phyloP scores from a whole-genome alignment of 2,888 invertebrate species.

The Operophtera brumata region DNA sequence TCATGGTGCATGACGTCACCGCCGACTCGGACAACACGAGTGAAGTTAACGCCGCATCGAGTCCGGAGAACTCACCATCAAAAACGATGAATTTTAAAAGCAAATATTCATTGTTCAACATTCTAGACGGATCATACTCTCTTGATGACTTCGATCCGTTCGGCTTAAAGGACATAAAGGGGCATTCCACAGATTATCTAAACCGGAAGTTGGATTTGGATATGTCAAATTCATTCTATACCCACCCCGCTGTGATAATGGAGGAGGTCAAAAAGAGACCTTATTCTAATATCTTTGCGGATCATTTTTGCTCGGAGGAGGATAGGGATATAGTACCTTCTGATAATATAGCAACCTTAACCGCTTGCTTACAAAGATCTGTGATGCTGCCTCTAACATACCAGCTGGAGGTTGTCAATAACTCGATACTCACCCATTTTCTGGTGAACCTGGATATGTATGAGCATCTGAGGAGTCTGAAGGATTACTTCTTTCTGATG shows the following conservation, averaged over 20 bases:
- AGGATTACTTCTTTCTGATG: conserved; percentile 88
- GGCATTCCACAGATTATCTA: conserved; percentile 54
- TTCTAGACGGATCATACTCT: conserved; percentile 74
- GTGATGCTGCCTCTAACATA: conserved; percentile 84
- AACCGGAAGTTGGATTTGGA: conserved; percentile 53
- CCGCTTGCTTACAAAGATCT: conserved; percentile 83
- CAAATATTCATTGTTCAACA: conserved; percentile 63
- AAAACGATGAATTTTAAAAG: conserved; percentile 42
- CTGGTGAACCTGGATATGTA: conserved; percentile 84
- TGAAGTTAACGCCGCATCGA: conserved; percentile 38
- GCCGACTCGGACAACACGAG: conserved; percentile 47
- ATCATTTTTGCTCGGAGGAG: conserved; percentile 47
- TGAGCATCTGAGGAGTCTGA: conserved; percentile 86
- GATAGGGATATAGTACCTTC: conserved; percentile 55
- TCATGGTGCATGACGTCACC: conserved; percentile 63
- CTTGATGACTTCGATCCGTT: conserved; percentile 72
- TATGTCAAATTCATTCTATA: conserved; percentile 55
- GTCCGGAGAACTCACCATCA: conserved; percentile 51
- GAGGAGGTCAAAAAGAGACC: conserved; percentile 70
- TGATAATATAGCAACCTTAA: conserved; percentile 73
- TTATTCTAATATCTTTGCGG: conserved; percentile 63
- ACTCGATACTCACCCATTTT: conserved; percentile 86
- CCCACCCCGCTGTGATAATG: conserved; percentile 65
- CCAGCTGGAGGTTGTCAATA: conserved; percentile 86
- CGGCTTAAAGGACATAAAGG: conserved; percentile 57